Percentiles rank a stretch among this genome's conserved stretches.
Conservation (phyloP, 2,113 vertebrate species). For the Coryphaenoides rupestris region DNA sequence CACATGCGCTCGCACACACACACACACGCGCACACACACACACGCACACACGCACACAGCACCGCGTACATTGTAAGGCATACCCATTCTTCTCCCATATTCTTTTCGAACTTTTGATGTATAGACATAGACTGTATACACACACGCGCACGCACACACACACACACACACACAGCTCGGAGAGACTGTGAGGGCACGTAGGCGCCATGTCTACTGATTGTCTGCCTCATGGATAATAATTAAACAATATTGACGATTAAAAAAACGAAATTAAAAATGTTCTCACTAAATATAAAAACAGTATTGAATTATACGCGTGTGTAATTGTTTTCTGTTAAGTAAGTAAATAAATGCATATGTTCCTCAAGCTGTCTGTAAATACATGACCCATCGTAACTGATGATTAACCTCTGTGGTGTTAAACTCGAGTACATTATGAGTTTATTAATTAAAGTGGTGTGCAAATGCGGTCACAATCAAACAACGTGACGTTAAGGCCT, state of each 20-base stretch:
- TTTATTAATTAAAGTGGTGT: background rate
- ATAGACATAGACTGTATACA: too few species aligned
- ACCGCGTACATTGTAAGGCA: too few species aligned
- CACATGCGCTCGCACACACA: slow-evolving; percentile 14
- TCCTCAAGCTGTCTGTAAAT: background rate
- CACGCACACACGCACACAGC: slow-evolving; percentile 2
- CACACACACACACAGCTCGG: too few species aligned
- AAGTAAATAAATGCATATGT: background rate
- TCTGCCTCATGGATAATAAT: background rate
- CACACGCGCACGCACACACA: too few species aligned
- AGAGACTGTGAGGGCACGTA: too few species aligned
- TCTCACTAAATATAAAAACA: background rate
- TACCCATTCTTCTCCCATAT: too few species aligned
- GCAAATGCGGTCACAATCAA: too few species aligned
- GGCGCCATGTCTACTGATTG: background rate
- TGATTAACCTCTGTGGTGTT: background rate
- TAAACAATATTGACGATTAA: background rate
- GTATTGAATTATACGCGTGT: background rate
- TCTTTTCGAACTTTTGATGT: too few species aligned
- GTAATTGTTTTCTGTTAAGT: background rate
- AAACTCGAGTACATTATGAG: background rate
- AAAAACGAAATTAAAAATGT: background rate
- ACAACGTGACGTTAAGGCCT: too few species aligned
- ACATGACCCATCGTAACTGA: background rate
- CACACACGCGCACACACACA: slow-evolving; percentile 2